Evolutionary conservation across 2,797 vertebrate species (phyloP).

Genomic region (Esox masquinongy): DNA sequence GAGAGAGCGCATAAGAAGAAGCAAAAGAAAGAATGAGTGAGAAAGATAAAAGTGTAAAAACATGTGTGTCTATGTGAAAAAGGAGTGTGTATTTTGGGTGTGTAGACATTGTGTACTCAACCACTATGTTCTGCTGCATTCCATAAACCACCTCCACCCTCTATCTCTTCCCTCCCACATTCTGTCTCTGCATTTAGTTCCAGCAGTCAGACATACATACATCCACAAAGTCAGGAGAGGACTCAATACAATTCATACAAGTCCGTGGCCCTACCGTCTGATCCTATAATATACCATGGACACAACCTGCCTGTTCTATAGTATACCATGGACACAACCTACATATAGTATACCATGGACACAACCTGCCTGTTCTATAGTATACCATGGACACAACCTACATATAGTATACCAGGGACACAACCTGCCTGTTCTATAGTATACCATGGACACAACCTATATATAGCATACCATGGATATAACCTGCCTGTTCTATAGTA

Average conservation of each 20-base stretch:
- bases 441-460: no score
- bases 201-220: not conserved
- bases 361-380: no score
- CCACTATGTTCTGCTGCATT: not conserved
- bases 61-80: not conserved
- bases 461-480: no score
- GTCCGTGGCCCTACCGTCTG: no score
- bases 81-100: not conserved
- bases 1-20: conserved; percentile 4
- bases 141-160: not conserved
- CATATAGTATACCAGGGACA: no score
- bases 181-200: not conserved
- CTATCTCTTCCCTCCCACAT: not conserved
- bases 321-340: no score
- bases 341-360: no score
- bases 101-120: not conserved
- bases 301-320: no score
- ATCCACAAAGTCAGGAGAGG: not conserved
- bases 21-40: not conserved
- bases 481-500: no score
- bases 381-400: no score
- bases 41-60: not conserved
- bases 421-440: no score
- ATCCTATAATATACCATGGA: no score
- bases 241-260: not conserved